Base-by-base conservation (phyloP, 2,797 vertebrate species). In the Choloepus didactylus region DNA sequence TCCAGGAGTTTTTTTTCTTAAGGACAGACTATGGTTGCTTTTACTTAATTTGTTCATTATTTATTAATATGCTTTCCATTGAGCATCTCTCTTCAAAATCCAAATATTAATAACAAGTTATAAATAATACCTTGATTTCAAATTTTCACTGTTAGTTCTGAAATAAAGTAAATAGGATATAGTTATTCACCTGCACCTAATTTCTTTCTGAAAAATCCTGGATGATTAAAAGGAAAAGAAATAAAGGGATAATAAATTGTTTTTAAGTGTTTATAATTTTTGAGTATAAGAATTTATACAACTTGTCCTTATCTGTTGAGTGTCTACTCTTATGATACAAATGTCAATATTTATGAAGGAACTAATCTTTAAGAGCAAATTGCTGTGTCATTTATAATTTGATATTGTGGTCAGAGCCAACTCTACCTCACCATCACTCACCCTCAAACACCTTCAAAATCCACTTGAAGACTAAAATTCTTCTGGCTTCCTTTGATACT, bases 1-100 rank as follows among this genome's bases (percentile, higher is more conserved):
- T 95, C 10, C 70, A 86, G 38, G 62, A 86, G 72, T 31, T 16
- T 76, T 51, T 12, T 31, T 92, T 82, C 73, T 88, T 79, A 15
- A 70, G 21, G 31, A 38, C 12, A 9, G 14, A 64, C 21, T 79
- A 56, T 25, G 14, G 3, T 44, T 41, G 31, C 23, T 31, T 59
- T 46, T 64, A 3, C 56, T 64, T 54, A 27, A 72, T 62, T 4
- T 85, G 2, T 31, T 60, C 44, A 54, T 62, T 62, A 23, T 64
- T 83, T 90, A 23, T 70, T 56, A 93, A 67, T 6, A 21, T 76
- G 5, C 59, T 84, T 85, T 77, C 73, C 31, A 82, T 49, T 79
- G 23, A 82, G 2, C 25, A 81, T 25, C 85, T 87, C 41, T 67
- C 67, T 79, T 67, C n/a, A 44, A 81, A 75, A 2, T 56, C 9